Conservation (phyloP, 2,113 vertebrate genomes). For the Dicrurus megarhynchus region DNA sequence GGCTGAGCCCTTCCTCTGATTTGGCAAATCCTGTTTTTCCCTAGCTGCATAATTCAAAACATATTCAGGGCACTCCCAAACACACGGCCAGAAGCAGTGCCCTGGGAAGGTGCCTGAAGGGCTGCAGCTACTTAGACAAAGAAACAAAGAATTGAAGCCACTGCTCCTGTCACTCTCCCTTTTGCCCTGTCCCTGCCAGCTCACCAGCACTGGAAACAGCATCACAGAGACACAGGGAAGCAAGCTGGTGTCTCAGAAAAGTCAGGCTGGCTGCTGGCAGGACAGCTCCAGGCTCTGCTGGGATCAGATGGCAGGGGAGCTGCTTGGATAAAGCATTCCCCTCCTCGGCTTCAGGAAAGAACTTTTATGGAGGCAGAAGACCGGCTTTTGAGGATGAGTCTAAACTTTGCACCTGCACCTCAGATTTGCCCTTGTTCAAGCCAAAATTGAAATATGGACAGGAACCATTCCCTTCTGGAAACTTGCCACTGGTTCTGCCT, state of each 20-base stretch:
- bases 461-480: background rate
- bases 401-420: background rate
- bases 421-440: background rate
- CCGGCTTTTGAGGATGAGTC: background rate
- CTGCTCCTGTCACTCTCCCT: background rate
- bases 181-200: background rate
- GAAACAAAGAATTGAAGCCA: background rate
- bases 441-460: background rate
- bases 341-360: background rate
- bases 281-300: background rate
- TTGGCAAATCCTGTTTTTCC: background rate
- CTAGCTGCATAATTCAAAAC: background rate
- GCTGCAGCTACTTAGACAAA: background rate
- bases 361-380: background rate
- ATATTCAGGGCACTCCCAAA: background rate
- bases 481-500: background rate
- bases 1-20: background rate
- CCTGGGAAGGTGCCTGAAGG: background rate
- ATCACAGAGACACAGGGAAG: background rate
- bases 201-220: background rate
- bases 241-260: background rate
- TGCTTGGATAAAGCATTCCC: background rate
- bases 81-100: background rate
- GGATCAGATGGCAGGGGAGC: background rate
- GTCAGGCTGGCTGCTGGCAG: background rate